Percentiles rank a stretch among this genome's conserved stretches.
These are phyloP conservation scores for Phyllotis vaccarum DNA, from an alignment of 2,797 vertebrate species.

Conservation along the genomic window DNA sequence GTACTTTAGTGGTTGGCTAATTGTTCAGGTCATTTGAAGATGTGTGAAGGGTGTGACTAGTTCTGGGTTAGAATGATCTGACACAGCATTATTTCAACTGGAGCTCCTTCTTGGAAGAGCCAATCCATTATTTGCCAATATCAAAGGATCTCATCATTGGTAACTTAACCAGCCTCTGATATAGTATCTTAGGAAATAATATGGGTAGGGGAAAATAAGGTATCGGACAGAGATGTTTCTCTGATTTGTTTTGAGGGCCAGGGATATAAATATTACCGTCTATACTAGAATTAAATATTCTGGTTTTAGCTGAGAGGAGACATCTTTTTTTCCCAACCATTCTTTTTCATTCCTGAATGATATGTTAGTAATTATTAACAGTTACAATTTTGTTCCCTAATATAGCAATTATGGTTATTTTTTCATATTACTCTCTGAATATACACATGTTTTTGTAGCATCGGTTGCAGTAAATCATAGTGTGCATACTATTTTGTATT, in stretches of 20 bases:
- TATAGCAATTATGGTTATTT: constrained; percentile 5
- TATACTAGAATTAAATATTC: neutral
- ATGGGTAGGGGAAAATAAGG: neutral
- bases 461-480: neutral
- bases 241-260: constrained; percentile 32
- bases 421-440: constrained; percentile 22
- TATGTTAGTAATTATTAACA: constrained; percentile 8
- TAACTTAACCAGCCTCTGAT: neutral
- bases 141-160: constrained; percentile 1
- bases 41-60: neutral
- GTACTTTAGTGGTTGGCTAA: constrained; percentile 6
- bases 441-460: constrained; percentile 16
- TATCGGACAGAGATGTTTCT: neutral
- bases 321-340: constrained; percentile 45
- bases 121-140: neutral
- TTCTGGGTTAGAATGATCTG: constrained; percentile 11
- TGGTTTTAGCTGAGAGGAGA: constrained; percentile 25
- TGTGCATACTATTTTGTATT: constrained; percentile 61
- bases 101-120: constrained; percentile 24
- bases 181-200: constrained; percentile 34
- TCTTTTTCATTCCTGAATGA: constrained; percentile 15
- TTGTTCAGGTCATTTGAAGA: neutral
- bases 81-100: constrained; percentile 28
- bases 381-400: neutral
- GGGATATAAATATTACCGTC: neutral